Evolutionary conservation across 2,797 vertebrate species (phyloP), one percentile per base, ranked within the genome.

Genomic region (Euthynnus affinis): DNA sequence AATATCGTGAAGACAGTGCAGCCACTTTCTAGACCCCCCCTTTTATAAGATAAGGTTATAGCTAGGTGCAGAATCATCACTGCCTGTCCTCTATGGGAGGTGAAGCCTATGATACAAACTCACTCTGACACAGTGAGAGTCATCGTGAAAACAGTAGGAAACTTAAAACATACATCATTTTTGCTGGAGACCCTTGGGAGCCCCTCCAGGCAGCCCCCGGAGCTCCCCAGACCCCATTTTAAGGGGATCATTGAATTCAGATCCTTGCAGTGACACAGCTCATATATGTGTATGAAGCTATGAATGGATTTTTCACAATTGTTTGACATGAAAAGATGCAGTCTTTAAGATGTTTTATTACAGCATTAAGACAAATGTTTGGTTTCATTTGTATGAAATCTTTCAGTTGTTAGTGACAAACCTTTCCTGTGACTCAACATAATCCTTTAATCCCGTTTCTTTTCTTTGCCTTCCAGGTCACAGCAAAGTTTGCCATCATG

Each of bases 401-500:
- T 6, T 5, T 49, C 17, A 34, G 3, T 53, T 9, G 5, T 62
- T 56, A 6, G 23, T 20, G 15, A 63, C 18, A 20, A 9, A 34
- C 6, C 2, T 37, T 29, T 57, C 25, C 9, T 57, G 13, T 51
- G 17, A 42, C 37, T 44, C 12, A 6, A 8, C 60, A 29, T 56
- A 20, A 13, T 4, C 25, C 6, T 5, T 52, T 62, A 57, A 79
- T 52, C 55, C 32, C 14, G 9, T 69, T 67, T 57, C 3, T 34
- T 34, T 46, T 34, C 4, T 68, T 76, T 84, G 71, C 83, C 52
- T 91, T 93, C 23, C 86, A 97, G 96, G 94, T 92, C 75, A 94
- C 95, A 27, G 94, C 95, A 29, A 96, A 96, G 89, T 94, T 92
- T 34, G 89, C 94, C 72, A 93, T 95, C 78, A 96, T 96, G 94